Evolutionary conservation across 2,797 vertebrate species (phyloP), one percentile per base, ranked within the genome.

Genomic region (Nasua narica): DNA sequence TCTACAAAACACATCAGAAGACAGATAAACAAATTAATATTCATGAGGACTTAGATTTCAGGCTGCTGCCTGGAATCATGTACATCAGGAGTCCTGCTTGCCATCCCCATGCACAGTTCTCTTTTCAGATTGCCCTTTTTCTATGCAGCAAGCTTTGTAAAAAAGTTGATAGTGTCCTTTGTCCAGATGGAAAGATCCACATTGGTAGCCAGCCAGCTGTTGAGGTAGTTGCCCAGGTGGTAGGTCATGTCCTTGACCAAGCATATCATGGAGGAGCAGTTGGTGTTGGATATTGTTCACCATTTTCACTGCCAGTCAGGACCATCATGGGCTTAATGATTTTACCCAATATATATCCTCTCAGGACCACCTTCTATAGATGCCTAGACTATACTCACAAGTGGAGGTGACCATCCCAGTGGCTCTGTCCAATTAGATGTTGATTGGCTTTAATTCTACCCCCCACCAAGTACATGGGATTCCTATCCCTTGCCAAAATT

Each of bases 101-200:
- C 12, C 11, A 27, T 40, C 10, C 2, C 14, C 11, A 29, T 5
- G 3, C 6, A 19, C 2, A 50, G 21, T n/a, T 1, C 21, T 21
- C 18, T 83, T 18, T 69, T 2, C 8, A 43, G 1, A 3, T 1
- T 29, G 5, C 1, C 15, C n/a, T 32, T 48, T 8, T 25, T 11
- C 18, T 88, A 1, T 32, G 4, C 11, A 25, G 56, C 58, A 52
- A 8, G 21, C 29, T 50, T 25, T 35, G 0, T 77, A 54, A 52
- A 9, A 46, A 50, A 19, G 23, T 60, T 52, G 9, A 12, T n/a
- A 5, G 7, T 60, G 12, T 0, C 50, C 6, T 2, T 12, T 58
- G 25, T 40, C 2, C 21, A 7, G 1, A 15, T 21, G 5, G 8
- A 32, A 58, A 54, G 35, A 32, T 2, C 54, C 3, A 9, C 7